Percentiles rank a stretch among this genome's conserved stretches.
phyloP scores from a whole-genome alignment of 2,113 vertebrate species.

The Odocoileus hemionus region DNA sequence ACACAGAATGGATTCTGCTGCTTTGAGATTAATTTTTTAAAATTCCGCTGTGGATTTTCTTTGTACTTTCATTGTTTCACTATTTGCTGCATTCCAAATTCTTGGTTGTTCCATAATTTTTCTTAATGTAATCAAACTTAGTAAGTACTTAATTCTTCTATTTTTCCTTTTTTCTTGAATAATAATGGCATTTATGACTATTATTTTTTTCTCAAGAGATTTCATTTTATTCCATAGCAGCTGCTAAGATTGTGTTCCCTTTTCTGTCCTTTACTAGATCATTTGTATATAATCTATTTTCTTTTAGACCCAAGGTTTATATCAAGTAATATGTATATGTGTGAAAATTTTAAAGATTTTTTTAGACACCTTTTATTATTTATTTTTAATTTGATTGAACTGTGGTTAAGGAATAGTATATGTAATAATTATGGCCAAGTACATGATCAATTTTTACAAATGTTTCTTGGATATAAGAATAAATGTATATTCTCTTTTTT shows the following conservation, averaged over 20 bases:
- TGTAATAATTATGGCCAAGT: not conserved
- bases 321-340: not conserved
- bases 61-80: not conserved
- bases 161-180: not conserved
- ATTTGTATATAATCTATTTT: not conserved
- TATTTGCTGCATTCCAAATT: not conserved
- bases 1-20: not conserved
- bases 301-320: not conserved
- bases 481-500: not conserved
- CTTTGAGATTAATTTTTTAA: not conserved
- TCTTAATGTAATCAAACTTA: not conserved
- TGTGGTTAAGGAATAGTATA: not conserved
- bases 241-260: not conserved
- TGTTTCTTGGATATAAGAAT: not conserved
- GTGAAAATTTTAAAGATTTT: not conserved
- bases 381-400: not conserved
- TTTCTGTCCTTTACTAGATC: not conserved
- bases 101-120: not conserved
- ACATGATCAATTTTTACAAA: slow-evolving; percentile 8
- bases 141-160: not conserved
- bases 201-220: not conserved
- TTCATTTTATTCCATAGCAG: not conserved
- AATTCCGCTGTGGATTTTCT: not conserved
- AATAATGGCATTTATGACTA: not conserved
- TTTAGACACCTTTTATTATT: not conserved